Percentiles rank a stretch among this genome's conserved stretches.
phyloP scores from a whole-genome alignment of 92 coral and sea anemone species.

The Paragorgia papillata region DNA sequence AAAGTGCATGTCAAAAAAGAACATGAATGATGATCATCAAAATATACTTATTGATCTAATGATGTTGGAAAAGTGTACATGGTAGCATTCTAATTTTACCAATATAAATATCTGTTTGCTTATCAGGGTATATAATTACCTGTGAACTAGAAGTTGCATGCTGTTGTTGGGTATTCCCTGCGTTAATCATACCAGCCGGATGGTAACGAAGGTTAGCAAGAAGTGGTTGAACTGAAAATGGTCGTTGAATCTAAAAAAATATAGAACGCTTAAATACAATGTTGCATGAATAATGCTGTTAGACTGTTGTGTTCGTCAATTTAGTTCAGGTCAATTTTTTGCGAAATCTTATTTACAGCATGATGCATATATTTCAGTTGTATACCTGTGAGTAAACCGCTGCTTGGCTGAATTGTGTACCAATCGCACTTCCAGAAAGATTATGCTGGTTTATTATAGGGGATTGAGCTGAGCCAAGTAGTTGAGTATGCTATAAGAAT shows the following conservation, averaged over 20 bases:
- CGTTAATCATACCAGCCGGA: neutral
- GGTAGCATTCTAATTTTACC: too few species aligned
- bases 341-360: slow-evolving; percentile 8
- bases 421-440: slow-evolving; percentile 9
- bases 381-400: neutral
- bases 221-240: neutral
- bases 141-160: slow-evolving; percentile 11
- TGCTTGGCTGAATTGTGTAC: slow-evolving; percentile 12
- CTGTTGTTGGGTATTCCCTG: neutral
- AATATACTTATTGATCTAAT: too few species aligned
- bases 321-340: neutral
- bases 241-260: slow-evolving; percentile 14
- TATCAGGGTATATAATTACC: neutral
- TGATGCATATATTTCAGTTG: neutral
- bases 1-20: too few species aligned
- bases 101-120: too few species aligned
- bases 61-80: too few species aligned
- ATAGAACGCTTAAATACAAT: neutral
- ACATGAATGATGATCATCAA: too few species aligned
- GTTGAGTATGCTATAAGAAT: slow-evolving; percentile 9
- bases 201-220: neutral
- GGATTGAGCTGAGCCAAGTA: slow-evolving; percentile 6
- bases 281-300: neutral
- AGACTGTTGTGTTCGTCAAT: too few species aligned
- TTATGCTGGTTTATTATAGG: slow-evolving; percentile 11